These are phyloP conservation scores for Polydrusus pterygomalis DNA, from an alignment of 2,888 invertebrate genomes.

Conservation along the genomic window DNA sequence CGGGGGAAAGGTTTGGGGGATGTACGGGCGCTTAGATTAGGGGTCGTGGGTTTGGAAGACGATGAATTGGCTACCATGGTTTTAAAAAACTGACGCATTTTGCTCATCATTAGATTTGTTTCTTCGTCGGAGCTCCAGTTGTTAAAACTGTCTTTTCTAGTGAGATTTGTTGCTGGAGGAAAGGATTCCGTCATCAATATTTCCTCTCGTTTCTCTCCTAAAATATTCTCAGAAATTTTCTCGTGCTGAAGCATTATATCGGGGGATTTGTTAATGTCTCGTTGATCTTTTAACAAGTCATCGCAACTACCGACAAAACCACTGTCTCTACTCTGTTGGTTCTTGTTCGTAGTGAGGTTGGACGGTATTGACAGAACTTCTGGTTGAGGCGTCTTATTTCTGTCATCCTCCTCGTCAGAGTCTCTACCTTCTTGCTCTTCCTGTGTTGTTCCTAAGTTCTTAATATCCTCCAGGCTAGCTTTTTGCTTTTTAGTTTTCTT, in stretches of 20 bases:
- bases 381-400: slow-evolving; percentile 81
- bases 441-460: slow-evolving; percentile 76
- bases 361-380: slow-evolving; percentile 76
- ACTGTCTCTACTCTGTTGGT: slow-evolving; percentile 90
- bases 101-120: slow-evolving; percentile 95
- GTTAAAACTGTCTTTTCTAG: slow-evolving; percentile 92
- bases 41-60: slow-evolving; percentile 74
- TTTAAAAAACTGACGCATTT: slow-evolving; percentile 94
- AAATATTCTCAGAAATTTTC: slow-evolving; percentile 67
- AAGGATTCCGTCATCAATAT: slow-evolving; percentile 74
- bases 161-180: slow-evolving; percentile 78
- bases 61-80: slow-evolving; percentile 85
- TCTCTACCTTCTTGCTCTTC: slow-evolving; percentile 77
- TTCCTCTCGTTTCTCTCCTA: slow-evolving; percentile 77
- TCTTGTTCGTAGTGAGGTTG: slow-evolving; percentile 78
- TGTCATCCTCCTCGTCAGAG: slow-evolving; percentile 80
- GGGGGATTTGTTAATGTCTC: slow-evolving; percentile 70
- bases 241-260: slow-evolving; percentile 58
- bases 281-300: slow-evolving; percentile 83
- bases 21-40: slow-evolving; percentile 62
- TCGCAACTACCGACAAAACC: slow-evolving; percentile 93
- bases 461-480: slow-evolving; percentile 76
- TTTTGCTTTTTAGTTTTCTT: slow-evolving; percentile 86
- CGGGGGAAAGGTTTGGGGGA: slow-evolving; percentile 75
- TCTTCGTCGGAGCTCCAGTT: slow-evolving; percentile 97